Conservation (phyloP, 2,113 vertebrate genomes). For the Silurus asotus region DNA sequence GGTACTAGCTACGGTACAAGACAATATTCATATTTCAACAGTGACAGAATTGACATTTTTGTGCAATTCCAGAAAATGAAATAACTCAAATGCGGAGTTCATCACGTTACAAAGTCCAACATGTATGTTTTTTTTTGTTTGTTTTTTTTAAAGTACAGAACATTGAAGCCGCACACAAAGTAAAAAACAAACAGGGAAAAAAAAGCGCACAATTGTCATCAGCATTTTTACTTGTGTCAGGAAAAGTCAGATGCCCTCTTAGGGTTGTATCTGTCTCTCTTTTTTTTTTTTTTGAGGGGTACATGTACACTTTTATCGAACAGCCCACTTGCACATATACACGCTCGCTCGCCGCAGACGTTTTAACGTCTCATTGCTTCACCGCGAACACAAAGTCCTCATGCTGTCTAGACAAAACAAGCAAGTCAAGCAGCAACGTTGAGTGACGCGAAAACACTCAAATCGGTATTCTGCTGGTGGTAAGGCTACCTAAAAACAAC, state of each 20-base stretch:
- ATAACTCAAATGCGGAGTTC: constrained; percentile 59
- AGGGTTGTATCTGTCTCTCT: too few species aligned
- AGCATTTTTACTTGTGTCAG: background rate
- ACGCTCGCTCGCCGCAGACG: background rate
- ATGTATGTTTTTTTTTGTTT: background rate
- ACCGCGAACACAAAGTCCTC: background rate
- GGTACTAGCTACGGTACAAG: constrained; percentile 74
- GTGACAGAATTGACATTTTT: constrained; percentile 70
- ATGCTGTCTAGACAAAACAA: constrained; percentile 1
- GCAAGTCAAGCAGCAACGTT: constrained; percentile 40
- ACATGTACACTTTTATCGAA: background rate
- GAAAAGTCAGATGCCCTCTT: background rate
- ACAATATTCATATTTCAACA: constrained; percentile 75
- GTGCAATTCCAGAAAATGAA: constrained; percentile 62
- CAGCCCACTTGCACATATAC: constrained; percentile 1
- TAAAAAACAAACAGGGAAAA: constrained; percentile 57
- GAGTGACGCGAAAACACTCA: constrained; percentile 42
- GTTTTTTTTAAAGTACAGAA: constrained; percentile 14
- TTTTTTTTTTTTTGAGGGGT: background rate
- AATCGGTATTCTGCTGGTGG: constrained; percentile 65
- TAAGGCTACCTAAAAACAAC: constrained; percentile 67
- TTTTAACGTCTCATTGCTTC: background rate
- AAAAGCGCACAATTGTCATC: constrained; percentile 20
- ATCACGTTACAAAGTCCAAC: constrained; percentile 66
- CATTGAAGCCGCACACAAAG: constrained; percentile 29